Conservation (phyloP, 1,140 invertebrate genomes). For the Planococcus citri region DNA sequence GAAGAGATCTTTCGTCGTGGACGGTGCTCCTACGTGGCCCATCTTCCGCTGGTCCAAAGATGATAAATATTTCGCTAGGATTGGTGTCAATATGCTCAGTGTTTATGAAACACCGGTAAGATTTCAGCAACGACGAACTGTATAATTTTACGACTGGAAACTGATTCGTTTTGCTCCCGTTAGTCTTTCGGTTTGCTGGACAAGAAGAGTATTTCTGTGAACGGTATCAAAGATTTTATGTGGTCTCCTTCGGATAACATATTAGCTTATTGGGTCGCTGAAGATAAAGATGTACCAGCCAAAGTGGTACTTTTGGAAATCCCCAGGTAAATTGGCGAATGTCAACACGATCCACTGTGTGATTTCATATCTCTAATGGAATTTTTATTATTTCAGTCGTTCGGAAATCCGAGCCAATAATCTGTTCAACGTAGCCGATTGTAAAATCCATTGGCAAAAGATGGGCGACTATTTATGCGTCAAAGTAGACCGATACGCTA, state of each 20-base stretch:
- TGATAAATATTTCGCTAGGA: slow-evolving; percentile 89
- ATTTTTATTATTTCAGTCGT: slow-evolving; percentile 40
- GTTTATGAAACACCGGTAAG: slow-evolving; percentile 87
- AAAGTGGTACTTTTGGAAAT: slow-evolving; percentile 72
- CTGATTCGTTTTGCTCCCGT: slow-evolving; percentile 27
- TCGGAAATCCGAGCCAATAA: slow-evolving; percentile 91
- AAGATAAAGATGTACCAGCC: slow-evolving; percentile 83
- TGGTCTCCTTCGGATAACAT: slow-evolving; percentile 97
- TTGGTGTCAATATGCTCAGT: slow-evolving; percentile 71
- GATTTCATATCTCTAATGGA: slow-evolving; percentile 8
- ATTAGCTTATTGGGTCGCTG: slow-evolving; percentile 96
- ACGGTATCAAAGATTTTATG: slow-evolving; percentile 84
- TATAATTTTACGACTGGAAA: not conserved
- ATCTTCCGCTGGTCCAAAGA: slow-evolving; percentile 96
- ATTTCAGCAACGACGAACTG: not conserved
- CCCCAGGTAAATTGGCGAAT: slow-evolving; percentile 43
- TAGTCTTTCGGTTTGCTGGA: slow-evolving; percentile 82
- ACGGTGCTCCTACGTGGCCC: slow-evolving; percentile 64
- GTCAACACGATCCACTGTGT: no score
- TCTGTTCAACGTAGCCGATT: slow-evolving; percentile 94
- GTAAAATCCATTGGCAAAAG: slow-evolving; percentile 99
- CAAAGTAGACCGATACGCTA: slow-evolving; percentile 94
- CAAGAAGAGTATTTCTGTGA: slow-evolving; percentile 88
- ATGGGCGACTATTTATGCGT: slow-evolving; percentile 94
- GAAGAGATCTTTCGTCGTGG: slow-evolving; percentile 78